Evolutionary conservation across 2,113 vertebrate species (phyloP).

Genomic region (Cranoglanis bouderius): DNA sequence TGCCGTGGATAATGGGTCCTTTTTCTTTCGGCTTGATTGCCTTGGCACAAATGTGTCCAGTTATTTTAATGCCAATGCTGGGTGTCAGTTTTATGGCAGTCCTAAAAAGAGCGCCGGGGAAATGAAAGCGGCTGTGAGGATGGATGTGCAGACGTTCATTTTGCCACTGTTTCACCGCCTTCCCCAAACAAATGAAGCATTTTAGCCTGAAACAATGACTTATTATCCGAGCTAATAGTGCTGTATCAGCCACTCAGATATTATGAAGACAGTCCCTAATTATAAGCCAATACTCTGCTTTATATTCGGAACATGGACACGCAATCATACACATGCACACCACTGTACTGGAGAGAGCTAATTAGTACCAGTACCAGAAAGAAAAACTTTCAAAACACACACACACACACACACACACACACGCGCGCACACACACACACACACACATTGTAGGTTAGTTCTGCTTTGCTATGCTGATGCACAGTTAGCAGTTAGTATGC

Average conservation of each 20-base stretch:
- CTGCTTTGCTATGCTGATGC: not conserved
- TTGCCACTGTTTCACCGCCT: constrained; percentile 9
- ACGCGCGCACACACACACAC: constrained; percentile 18
- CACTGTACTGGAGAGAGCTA: constrained; percentile 15
- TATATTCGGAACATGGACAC: constrained; percentile 31
- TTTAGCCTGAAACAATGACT: constrained; percentile 40
- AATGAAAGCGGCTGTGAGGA: constrained; percentile 6
- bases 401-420: constrained; percentile 1
- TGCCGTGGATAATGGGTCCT: constrained; percentile 13
- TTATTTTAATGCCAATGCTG: constrained; percentile 23
- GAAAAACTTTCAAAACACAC: constrained; percentile 37
- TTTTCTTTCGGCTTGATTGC: constrained; percentile 37
- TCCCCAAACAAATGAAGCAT: constrained; percentile 39
- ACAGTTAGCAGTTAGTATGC: not conserved
- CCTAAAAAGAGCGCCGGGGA: constrained; percentile 22
- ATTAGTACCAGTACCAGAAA: constrained; percentile 52
- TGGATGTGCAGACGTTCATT: constrained; percentile 1
- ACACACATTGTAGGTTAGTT: not conserved
- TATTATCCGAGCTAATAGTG: constrained; percentile 48
- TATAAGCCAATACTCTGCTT: constrained; percentile 42
- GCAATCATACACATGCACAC: constrained; percentile 11
- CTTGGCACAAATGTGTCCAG: constrained; percentile 16
- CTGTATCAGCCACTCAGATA: constrained; percentile 41
- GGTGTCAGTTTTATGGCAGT: constrained; percentile 16
- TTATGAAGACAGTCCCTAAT: constrained; percentile 55